Evolutionary conservation across 2,888 invertebrate genomes (phyloP).

Genomic region (Spodoptera littoralis): DNA sequence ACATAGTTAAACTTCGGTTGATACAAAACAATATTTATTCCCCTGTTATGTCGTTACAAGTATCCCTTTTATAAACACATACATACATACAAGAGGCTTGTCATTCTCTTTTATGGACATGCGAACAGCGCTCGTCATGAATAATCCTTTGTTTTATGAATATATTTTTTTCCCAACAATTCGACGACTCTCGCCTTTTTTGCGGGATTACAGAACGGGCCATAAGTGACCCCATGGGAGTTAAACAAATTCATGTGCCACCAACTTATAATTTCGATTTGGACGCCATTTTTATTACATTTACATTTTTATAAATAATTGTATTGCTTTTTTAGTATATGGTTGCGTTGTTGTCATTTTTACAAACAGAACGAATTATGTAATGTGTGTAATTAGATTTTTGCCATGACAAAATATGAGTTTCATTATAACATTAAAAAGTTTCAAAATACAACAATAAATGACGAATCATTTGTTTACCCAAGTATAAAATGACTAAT

Average conservation of each 20-base stretch:
- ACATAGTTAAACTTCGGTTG: too few relatives aligned
- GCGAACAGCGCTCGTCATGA: constrained; percentile 51
- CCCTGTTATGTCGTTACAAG: constrained; percentile 28
- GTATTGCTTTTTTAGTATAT: constrained; percentile 17
- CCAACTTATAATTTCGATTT: constrained; percentile 36
- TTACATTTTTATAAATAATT: constrained; percentile 38
- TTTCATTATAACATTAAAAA: too few relatives aligned
- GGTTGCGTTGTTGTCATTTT: too few relatives aligned
- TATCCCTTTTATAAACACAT: constrained; percentile 27
- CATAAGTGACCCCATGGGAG: constrained; percentile 40
- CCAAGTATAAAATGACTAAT: too few relatives aligned
- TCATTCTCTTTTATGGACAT: constrained; percentile 52
- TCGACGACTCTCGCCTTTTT: constrained; percentile 27
- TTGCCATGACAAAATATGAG: too few relatives aligned
- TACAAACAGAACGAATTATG: too few relatives aligned
- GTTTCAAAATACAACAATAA: too few relatives aligned
- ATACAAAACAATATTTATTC: constrained; percentile 16
- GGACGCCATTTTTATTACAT: constrained; percentile 36
- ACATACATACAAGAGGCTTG: constrained; percentile 42
- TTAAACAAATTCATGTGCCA: constrained; percentile 26
- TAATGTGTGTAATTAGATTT: too few relatives aligned
- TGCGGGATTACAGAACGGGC: constrained; percentile 25
- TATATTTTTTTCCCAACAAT: constrained; percentile 40
- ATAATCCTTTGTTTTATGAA: constrained; percentile 56
- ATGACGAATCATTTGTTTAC: too few relatives aligned